phyloP scores from a whole-genome alignment of 2,888 invertebrate genomes.

The Lasioglossum zephyrum region DNA sequence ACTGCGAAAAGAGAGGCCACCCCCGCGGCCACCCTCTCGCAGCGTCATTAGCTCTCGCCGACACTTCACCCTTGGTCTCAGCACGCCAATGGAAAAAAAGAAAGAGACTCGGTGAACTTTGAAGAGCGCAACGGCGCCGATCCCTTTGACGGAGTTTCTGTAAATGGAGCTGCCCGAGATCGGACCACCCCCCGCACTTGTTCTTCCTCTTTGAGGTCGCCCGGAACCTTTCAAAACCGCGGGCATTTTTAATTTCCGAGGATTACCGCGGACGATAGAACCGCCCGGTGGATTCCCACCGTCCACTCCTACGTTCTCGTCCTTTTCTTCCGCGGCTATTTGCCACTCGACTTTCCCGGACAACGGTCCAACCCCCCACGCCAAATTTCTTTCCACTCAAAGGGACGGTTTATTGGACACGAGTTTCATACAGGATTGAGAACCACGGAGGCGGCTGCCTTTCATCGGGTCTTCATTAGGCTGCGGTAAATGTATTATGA shows the following conservation, averaged over 20 bases:
- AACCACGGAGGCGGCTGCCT: constrained; percentile 79
- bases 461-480: constrained; percentile 84
- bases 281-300: constrained; percentile 1
- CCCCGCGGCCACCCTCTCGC: constrained; percentile 25
- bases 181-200: constrained; percentile 20
- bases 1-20: constrained; percentile 12
- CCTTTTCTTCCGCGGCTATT: constrained; percentile 64
- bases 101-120: constrained; percentile 37
- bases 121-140: constrained; percentile 78
- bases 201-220: constrained; percentile 65
- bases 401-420: background rate
- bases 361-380: background rate
- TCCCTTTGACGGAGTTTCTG: constrained; percentile 84
- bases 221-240: constrained; percentile 67
- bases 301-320: constrained; percentile 8
- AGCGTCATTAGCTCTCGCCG: constrained; percentile 61
- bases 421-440: constrained; percentile 50
- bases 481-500: constrained; percentile 84
- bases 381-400: background rate
- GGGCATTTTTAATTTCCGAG: constrained; percentile 83
- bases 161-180: constrained; percentile 79
- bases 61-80: constrained; percentile 56
- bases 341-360: constrained; percentile 54
- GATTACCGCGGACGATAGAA: constrained; percentile 74
- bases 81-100: background rate